Conservation (phyloP, 2,888 invertebrate genomes). For the Leucania comma region DNA sequence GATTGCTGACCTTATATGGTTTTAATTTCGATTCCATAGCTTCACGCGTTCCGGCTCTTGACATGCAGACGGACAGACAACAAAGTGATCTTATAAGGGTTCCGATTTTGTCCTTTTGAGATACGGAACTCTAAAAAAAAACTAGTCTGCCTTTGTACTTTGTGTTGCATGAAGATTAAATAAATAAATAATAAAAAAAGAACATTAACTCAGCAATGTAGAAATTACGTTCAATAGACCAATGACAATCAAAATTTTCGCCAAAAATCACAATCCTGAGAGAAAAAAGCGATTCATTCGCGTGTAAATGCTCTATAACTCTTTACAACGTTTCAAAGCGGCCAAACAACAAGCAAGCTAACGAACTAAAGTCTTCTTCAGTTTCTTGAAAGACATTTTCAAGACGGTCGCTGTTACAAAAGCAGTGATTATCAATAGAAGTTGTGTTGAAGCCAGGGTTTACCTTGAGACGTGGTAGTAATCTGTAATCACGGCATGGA, state of each 20-base stretch:
- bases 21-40: too few species aligned
- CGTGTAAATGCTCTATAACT: constrained; percentile 2
- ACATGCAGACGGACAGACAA: too few species aligned
- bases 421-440: constrained; percentile 35
- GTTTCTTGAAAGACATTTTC: constrained; percentile 32
- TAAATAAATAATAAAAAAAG: too few species aligned
- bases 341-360: constrained; percentile 48
- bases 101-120: too few species aligned
- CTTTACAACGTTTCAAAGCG: constrained; percentile 16
- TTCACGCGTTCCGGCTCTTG: too few species aligned
- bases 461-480: constrained; percentile 9
- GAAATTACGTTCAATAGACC: too few species aligned
- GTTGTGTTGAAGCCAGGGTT: constrained; percentile 7
- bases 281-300: background rate
- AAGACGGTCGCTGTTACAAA: constrained; percentile 10
- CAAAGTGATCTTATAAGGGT: too few species aligned
- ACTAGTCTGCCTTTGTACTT: too few species aligned
- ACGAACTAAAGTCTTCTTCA: constrained; percentile 33
- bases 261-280: too few species aligned
- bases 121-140: background rate
- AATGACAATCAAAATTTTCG: background rate
- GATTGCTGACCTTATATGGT: too few species aligned
- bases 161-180: too few species aligned
- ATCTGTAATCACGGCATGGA: constrained; percentile 9
- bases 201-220: too few species aligned